phyloP scores from a whole-genome alignment of 2,888 invertebrate species.

The Chymomyza caudatula region DNA sequence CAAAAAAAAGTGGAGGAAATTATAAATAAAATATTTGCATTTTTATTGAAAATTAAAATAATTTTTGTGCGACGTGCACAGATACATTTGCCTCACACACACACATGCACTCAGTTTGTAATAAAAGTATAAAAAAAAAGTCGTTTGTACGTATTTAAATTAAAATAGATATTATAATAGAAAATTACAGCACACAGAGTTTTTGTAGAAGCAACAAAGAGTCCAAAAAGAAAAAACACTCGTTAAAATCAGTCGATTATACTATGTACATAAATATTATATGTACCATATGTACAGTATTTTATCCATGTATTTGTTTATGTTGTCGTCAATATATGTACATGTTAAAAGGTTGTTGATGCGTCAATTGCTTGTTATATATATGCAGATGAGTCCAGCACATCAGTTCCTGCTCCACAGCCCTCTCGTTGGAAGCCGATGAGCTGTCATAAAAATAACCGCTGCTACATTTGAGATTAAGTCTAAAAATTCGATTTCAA shows the following conservation, averaged over 20 bases:
- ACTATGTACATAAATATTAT: neutral
- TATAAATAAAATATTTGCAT: slow-evolving; percentile 69
- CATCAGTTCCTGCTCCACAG: too few species aligned
- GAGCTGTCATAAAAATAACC: too few species aligned
- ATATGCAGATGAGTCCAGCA: too few species aligned
- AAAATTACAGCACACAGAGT: slow-evolving; percentile 7
- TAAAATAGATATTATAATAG: slow-evolving; percentile 17
- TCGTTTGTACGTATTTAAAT: slow-evolving; percentile 11
- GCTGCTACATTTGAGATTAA: too few species aligned
- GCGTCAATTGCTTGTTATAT: neutral
- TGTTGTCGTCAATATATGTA: neutral
- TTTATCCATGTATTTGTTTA: neutral
- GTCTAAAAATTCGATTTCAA: too few species aligned
- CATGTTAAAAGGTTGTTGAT: neutral
- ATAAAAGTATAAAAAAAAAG: slow-evolving; percentile 12
- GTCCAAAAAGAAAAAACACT: neutral
- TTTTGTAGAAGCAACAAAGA: neutral
- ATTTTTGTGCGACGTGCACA: slow-evolving; percentile 21
- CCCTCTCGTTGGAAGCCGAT: neutral
- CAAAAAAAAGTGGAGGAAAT: slow-evolving; percentile 24
- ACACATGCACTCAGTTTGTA: slow-evolving; percentile 9
- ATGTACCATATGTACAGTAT: neutral
- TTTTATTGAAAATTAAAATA: slow-evolving; percentile 69
- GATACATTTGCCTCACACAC: slow-evolving; percentile 21
- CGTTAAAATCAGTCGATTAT: neutral